Evolutionary conservation across 2,888 invertebrate genomes (phyloP), one percentile per base, ranked within the genome.

Genomic region (Drosophila pseudotakahashii): DNA sequence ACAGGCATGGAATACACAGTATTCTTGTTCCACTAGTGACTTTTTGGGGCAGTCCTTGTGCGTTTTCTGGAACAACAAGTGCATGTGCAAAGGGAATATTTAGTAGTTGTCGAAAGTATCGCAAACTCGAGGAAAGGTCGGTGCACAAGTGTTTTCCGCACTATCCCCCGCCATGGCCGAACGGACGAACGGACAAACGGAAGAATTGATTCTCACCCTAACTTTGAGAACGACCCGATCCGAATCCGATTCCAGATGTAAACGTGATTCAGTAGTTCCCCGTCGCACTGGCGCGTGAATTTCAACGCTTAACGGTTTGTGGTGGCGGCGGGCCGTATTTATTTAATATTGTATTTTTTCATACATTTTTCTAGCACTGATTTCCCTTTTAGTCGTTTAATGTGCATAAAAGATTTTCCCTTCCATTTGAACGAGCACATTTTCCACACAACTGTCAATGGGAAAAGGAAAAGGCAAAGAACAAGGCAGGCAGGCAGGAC

Each of bases 351-450:
- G 82, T 79, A 70, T 83, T 84, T 88, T 82, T 86, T 78, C 72
- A 78, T 78, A 85, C 78, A 67, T 72, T 78, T 84, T 88, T 82
- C 77, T 71, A 78, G 80, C 80, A 79, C 76, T 84, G 84, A 84
- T 84, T 88, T 84, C 84, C 84, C 82, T 88, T 85, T 84, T 84
- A 82, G 85, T 76, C 88, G 81, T 58, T 87, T 85, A 87, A 89
- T 89, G 88, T 84, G 89, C 89, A 84, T 88, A 88, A 84, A 84
- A 84, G 84, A 84, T 86, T 89, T 89, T 89, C 76, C 68, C 69
- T 89, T 88, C 87, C 87, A 78, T 87, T 79, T 73, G 76, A 89
- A 81, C 76, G 88, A 73, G 58, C 87, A 81, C 79, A 89, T 88
- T 89, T 87, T 89, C 88, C 84, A 78, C 84, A 83, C 88, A 84